Base-by-base conservation (phyloP, 2,113 vertebrate species). In the Columba livia region DNA sequence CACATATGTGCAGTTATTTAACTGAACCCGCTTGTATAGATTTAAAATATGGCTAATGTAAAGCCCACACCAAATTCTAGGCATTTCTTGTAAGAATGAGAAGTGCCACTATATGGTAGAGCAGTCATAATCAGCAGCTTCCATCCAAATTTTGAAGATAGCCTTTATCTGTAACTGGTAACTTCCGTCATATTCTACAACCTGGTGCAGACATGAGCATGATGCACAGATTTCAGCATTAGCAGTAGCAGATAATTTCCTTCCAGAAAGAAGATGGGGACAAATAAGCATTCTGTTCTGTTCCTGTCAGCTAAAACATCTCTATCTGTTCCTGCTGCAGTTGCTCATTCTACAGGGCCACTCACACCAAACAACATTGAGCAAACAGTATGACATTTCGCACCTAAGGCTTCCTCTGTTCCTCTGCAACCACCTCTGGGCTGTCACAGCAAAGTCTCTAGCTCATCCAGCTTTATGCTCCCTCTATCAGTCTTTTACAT, bases 241-340 rank as follows among this genome's bases (percentile, higher is more conserved):
- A 78, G 64, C 67, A 83, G 60, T 25, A 81, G 80, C 77, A 93
- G 89, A 75, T 84, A 42, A 92, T 90, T 92, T 94, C 51, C 61
- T 79, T 84, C 19, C 74, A 89, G 80, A 89, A 86, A 67, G 86
- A 86, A 89, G 85, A 93, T 65, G 51, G 65, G 77, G 65, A 92
- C 79, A 93, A 79, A 84, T 64, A 94, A 81, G 48, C 18, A 3
- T 93, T 70, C 53, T 91, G 93, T 94, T 94, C 95, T 81, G 80
- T 96, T 89, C 92, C 83, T 87, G 57, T 81, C 44, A 3, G 47
- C 77, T 64, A 51, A 80, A 93, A 79, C 56, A 62, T 93, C 72
- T 90, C 72, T 95, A 0, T 90, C 85, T 93, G 73, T 95, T 92
- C 61, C 65, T 75, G 56, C 44, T 89, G 89, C 83, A 67, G 64